A percentile compares a stretch with the other conserved stretches of the same genome.
Conservation (phyloP, 37 sponge, comb jelly and placozoan genomes). For the Halichondria panicea region DNA sequence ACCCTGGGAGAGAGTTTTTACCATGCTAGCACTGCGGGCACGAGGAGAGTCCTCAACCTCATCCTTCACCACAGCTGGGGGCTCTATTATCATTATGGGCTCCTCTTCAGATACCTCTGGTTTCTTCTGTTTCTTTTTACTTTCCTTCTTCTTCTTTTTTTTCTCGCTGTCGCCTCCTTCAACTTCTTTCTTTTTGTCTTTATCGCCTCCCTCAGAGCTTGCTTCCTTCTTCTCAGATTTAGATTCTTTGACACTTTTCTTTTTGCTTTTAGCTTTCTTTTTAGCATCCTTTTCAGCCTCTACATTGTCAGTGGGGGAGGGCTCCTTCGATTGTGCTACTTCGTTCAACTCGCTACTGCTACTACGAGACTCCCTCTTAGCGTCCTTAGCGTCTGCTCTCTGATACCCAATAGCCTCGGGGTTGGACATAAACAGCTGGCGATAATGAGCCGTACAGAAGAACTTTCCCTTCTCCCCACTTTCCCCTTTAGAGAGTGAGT, state of each 20-base stretch:
- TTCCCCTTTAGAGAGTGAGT: constrained; percentile 63
- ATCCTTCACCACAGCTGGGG: background rate
- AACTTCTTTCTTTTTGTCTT: background rate
- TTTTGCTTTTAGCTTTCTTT: background rate
- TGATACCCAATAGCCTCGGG: constrained; percentile 77
- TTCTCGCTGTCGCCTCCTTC: background rate
- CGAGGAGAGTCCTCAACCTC: background rate
- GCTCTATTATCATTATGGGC: background rate
- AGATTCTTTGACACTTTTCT: too few species aligned
- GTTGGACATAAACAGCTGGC: constrained; percentile 84
- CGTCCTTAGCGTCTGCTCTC: constrained; percentile 38
- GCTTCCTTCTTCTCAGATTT: too few species aligned
- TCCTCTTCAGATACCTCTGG: background rate
- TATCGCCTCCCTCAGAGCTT: background rate
- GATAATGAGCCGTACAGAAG: constrained; percentile 81
- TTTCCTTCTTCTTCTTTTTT: background rate
- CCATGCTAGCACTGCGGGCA: background rate
- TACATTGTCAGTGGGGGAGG: background rate
- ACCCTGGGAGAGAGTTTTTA: constrained; percentile 12
- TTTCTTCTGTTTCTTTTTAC: too few species aligned
- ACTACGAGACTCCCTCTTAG: constrained; percentile 4
- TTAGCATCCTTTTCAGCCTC: background rate
- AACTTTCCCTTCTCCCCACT: constrained; percentile 77
- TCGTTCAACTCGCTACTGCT: background rate
- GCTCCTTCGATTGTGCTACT: constrained; percentile 1